These are phyloP conservation scores for Matsumyia berberina DNA, from an alignment of 2,888 invertebrate species.

Conservation along the genomic window DNA sequence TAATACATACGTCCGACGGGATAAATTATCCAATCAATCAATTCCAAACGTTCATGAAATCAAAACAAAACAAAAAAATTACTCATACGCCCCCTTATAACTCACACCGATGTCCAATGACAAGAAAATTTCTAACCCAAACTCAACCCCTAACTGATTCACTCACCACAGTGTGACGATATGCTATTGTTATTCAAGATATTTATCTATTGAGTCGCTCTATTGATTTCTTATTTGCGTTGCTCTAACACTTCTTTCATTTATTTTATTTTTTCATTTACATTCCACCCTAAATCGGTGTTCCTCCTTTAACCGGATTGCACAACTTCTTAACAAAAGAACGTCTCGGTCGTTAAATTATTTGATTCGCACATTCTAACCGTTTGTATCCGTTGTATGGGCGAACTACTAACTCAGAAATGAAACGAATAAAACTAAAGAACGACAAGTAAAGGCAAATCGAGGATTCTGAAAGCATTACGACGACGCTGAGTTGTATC, in stretches of 20 bases:
- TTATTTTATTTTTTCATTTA: constrained; percentile 16
- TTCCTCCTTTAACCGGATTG: constrained; percentile 24
- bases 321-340: constrained; percentile 37
- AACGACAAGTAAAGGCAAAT: constrained; percentile 5
- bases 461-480: constrained; percentile 19
- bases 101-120: not conserved
- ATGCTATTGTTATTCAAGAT: constrained; percentile 31
- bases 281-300: constrained; percentile 2
- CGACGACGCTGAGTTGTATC: constrained; percentile 8
- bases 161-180: constrained; percentile 41
- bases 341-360: constrained; percentile 15
- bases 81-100: constrained; percentile 33
- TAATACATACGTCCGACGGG: too few species aligned
- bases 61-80: constrained; percentile 14
- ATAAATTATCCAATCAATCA: not conserved
- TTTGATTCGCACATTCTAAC: constrained; percentile 24
- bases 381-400: constrained; percentile 24
- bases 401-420: not conserved
- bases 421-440: not conserved
- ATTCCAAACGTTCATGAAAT: not conserved
- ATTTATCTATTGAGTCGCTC: constrained; percentile 31
- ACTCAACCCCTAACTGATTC: not conserved
- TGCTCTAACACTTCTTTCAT: constrained; percentile 1
- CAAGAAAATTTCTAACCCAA: not conserved
- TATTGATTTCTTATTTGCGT: constrained; percentile 47